phyloP scores from a whole-genome alignment of 2,797 vertebrate species.

The Parauchenoglanis punctatus region DNA sequence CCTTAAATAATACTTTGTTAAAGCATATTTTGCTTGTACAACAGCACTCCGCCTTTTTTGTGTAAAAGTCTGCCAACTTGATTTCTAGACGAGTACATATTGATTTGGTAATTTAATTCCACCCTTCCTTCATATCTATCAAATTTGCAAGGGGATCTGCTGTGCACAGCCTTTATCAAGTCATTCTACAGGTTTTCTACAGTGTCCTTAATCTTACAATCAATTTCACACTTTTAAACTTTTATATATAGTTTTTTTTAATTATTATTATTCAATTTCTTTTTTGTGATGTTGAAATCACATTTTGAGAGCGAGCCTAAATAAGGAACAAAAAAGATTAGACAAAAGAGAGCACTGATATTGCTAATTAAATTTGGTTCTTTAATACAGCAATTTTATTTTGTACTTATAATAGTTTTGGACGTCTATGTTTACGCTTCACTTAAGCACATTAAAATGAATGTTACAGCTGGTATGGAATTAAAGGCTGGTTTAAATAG shows the following conservation, averaged over 20 bases:
- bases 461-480: neutral
- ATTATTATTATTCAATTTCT: neutral
- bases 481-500: neutral
- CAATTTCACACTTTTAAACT: neutral
- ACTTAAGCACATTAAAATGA: neutral
- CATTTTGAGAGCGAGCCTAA: neutral
- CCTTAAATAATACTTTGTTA: neutral
- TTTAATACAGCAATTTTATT: neutral
- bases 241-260: neutral
- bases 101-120: neutral
- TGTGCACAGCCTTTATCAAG: neutral
- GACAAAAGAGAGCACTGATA: neutral
- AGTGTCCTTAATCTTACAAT: neutral
- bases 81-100: neutral
- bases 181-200: neutral
- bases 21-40: neutral
- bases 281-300: neutral
- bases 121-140: neutral
- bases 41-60: neutral
- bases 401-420: neutral
- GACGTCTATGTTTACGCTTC: neutral
- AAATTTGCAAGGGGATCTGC: neutral
- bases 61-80: neutral
- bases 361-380: neutral
- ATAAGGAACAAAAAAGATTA: neutral